phyloP scores from a whole-genome alignment of 2,113 vertebrate genomes.

The Tragelaphus imberbis region DNA sequence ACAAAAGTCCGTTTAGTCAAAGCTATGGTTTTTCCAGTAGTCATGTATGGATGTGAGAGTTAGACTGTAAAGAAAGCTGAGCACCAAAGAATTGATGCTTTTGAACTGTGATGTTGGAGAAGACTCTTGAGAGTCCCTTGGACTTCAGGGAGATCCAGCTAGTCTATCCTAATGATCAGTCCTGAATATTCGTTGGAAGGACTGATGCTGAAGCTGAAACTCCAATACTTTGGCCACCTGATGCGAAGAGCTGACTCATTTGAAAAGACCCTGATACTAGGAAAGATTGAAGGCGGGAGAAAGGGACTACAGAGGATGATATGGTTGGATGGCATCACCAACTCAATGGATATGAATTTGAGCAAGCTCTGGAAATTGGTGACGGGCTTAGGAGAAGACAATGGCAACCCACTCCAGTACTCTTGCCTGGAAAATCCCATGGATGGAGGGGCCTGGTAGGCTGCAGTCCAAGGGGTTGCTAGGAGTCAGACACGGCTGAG shows the following conservation, averaged over 20 bases:
- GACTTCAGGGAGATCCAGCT: not conserved
- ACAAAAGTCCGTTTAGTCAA: not conserved
- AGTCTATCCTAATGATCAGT: not conserved
- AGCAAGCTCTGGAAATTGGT: not conserved
- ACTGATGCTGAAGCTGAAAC: not conserved
- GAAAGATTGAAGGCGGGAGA: not conserved
- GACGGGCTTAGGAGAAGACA: not conserved
- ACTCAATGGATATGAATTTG: not conserved
- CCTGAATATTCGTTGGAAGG: not conserved
- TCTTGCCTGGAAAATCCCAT: no score
- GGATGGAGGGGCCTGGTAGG: no score
- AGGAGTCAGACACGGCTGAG: no score
- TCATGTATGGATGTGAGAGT: not conserved
- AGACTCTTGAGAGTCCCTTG: not conserved
- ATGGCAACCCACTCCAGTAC: no score
- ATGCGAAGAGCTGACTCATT: not conserved
- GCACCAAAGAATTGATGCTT: not conserved
- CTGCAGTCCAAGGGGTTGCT: no score
- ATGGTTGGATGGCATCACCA: not conserved
- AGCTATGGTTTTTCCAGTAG: not conserved
- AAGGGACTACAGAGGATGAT: not conserved
- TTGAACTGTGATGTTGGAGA: not conserved
- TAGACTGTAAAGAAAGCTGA: not conserved
- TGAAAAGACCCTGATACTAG: not conserved
- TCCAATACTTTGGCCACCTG: not conserved